Evolutionary conservation across 2,888 invertebrate species (phyloP), one percentile per base, ranked within the genome.

Genomic region (Cerastis rubricosa): DNA sequence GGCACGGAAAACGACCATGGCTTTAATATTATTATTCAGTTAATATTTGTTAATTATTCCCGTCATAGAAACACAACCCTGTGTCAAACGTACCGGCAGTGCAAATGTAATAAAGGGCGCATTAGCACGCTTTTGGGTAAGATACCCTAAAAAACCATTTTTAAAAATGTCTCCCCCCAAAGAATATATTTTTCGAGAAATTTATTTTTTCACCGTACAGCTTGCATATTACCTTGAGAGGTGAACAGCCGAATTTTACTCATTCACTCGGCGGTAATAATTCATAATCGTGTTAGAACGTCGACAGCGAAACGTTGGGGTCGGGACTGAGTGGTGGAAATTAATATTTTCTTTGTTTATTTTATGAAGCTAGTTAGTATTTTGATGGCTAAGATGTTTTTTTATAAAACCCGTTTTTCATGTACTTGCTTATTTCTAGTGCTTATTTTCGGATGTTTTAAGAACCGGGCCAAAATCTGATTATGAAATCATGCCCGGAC

Each of bases 221-320:
- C 66, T 81, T 81, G 76, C 76, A 88, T 89, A 88, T 87, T 85
- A 85, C 87, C 76, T 83, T 72, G 67, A 73, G 71, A 83, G 87
- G 79, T 82, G 86, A 83, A 81, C 78, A 80, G 57, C 79, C 83
- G 80, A 89, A 88, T 87, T 89, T 88, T 85, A 90, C 89, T 87
- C 82, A 87, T 87, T 89, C 87, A 85, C 85, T 82, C 85, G 80
- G n/a, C 83, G 78, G 84, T 87, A 89, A 90, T 90, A 90, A 90
- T 87, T 90, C 90, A 90, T 89, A 89, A 89, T 89, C 89, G 81
- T 79, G 89, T 89, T 89, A 90, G 88, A 75, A 54, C 85, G 89
- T 85, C 85, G 87, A 88, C 90, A 88, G 81, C 86, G 81, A 87
- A 89, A 85, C 85, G 75, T 88, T 82, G 78, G 84, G 90, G 71